These are phyloP conservation scores for Macropus fuliginosus DNA, from an alignment of 2,797 vertebrate genomes.

Conservation along the genomic window DNA sequence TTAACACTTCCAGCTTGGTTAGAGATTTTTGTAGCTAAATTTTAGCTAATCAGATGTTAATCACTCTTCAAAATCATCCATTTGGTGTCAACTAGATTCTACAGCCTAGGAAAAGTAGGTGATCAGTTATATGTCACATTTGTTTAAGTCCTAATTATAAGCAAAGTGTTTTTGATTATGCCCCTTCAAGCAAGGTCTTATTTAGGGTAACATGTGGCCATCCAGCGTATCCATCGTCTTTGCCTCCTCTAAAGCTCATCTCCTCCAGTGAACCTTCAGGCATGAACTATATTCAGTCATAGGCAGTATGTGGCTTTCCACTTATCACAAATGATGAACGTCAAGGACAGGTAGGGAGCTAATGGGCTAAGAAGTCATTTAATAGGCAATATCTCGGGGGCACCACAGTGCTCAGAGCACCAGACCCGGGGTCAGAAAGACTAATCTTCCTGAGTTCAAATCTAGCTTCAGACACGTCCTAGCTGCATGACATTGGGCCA, in stretches of 20 bases:
- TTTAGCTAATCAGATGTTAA: not conserved
- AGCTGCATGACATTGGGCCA: not conserved
- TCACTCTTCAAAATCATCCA: not conserved
- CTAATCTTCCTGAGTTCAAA: not conserved
- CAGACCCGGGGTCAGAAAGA: not conserved
- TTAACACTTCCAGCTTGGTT: not conserved
- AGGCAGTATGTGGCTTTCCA: not conserved
- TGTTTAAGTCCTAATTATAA: slow-evolving; percentile 50
- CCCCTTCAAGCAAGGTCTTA: slow-evolving; percentile 53
- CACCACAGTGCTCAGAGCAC: not conserved
- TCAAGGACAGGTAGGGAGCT: slow-evolving; percentile 29
- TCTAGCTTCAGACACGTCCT: not conserved
- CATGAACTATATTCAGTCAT: slow-evolving; percentile 12
- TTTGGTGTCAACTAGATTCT: not conserved
- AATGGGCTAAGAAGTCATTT: slow-evolving; percentile 36
- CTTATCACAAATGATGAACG: slow-evolving; percentile 41
- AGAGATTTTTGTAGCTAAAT: not conserved
- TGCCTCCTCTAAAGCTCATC: slow-evolving; percentile 23
- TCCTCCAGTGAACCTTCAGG: slow-evolving; percentile 22
- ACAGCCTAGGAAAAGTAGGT: not conserved
- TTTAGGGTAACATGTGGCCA: slow-evolving; percentile 35
- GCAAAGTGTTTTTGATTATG: slow-evolving; percentile 51
- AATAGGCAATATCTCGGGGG: not conserved
- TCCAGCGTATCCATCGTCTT: slow-evolving; percentile 18
- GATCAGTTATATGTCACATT: slow-evolving; percentile 30